Conservation (phyloP, 2,113 vertebrate genomes). For the Sakesphorus luctuosus region DNA sequence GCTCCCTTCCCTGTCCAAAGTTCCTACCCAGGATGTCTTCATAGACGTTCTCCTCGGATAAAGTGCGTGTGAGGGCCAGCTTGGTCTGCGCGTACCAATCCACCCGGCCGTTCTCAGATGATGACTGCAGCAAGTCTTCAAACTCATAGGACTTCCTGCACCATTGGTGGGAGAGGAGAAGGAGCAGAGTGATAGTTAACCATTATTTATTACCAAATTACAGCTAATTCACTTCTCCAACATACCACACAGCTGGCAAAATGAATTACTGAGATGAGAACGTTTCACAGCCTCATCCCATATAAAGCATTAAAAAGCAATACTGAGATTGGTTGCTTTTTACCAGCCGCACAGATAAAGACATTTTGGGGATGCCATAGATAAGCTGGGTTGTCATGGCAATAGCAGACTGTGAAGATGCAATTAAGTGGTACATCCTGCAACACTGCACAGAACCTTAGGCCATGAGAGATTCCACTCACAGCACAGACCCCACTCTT, state of each 20-base stretch:
- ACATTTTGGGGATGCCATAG: background rate
- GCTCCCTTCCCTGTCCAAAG: background rate
- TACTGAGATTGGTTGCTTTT: background rate
- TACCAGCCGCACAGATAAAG: background rate
- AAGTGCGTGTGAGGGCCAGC: constrained; percentile 92
- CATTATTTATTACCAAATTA: background rate
- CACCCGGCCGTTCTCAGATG: constrained; percentile 81
- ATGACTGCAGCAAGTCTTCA: constrained; percentile 91
- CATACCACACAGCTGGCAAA: background rate
- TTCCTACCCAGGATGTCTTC: constrained; percentile 95
- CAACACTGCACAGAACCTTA: background rate
- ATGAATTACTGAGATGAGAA: background rate
- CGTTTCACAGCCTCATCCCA: background rate
- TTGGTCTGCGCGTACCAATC: constrained; percentile 94
- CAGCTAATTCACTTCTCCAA: background rate
- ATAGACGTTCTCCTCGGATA: constrained; percentile 97
- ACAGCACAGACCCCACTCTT: background rate
- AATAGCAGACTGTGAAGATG: background rate
- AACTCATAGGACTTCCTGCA: constrained; percentile 97
- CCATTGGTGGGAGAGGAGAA: background rate
- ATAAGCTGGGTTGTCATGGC: background rate
- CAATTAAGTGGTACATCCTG: background rate
- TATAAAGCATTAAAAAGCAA: background rate
- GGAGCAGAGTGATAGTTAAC: background rate
- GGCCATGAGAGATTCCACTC: background rate